Percentiles rank a stretch among this genome's conserved stretches.
phyloP scores from a whole-genome alignment of 2,888 invertebrate species.

The Ganaspis brasiliensis region DNA sequence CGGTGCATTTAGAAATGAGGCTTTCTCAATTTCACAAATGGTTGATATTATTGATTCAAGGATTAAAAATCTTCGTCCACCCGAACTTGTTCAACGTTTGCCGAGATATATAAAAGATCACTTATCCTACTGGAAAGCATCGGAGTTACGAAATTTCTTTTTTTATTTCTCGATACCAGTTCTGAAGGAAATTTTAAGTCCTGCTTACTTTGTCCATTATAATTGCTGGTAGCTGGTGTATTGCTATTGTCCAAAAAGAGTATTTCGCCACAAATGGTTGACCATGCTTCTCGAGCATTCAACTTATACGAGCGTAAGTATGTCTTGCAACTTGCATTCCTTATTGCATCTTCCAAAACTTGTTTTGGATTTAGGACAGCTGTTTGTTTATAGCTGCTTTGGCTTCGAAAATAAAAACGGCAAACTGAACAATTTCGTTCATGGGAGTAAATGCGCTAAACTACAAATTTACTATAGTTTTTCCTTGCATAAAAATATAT shows the following conservation, averaged over 20 bases:
- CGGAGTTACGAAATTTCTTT: constrained; percentile 50
- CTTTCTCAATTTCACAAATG: too few relatives aligned
- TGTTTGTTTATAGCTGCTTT: constrained; percentile 56
- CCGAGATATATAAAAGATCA: constrained; percentile 49
- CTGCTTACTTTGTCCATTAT: too few relatives aligned
- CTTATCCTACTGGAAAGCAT: constrained; percentile 54
- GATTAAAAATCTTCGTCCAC: constrained; percentile 50
- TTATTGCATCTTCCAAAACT: constrained; percentile 51
- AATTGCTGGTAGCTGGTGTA: too few relatives aligned
- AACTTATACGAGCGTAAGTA: constrained; percentile 53
- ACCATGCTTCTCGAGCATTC: too few relatives aligned
- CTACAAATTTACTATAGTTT: constrained; percentile 55
- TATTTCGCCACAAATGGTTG: too few relatives aligned
- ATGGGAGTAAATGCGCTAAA: constrained; percentile 44
- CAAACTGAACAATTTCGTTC: too few relatives aligned
- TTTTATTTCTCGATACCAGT: constrained; percentile 56
- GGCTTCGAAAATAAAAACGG: constrained; percentile 46
- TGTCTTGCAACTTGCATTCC: constrained; percentile 56
- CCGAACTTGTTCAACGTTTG: constrained; percentile 52
- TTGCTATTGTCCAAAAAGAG: too few relatives aligned
- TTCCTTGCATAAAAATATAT: constrained; percentile 46
- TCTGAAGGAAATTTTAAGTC: constrained; percentile 48
- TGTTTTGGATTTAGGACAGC: constrained; percentile 52
- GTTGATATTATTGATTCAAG: constrained; percentile 47
- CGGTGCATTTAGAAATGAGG: too few relatives aligned